Evolutionary conservation across 2,888 invertebrate species (phyloP).

Genomic region (Caenorhabditis panamensis): DNA sequence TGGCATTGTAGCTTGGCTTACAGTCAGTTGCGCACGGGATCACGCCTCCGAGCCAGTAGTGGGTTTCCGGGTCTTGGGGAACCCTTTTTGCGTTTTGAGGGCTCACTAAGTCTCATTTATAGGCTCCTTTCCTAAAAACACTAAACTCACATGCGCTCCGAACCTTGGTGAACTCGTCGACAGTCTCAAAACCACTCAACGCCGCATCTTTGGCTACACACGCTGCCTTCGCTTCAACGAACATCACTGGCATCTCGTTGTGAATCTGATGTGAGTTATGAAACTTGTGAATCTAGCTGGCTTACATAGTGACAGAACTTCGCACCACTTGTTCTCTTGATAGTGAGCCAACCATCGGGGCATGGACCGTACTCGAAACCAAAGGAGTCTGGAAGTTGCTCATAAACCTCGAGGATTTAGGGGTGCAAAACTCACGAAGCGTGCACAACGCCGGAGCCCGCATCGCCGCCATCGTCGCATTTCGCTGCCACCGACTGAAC

Average conservation of each 20-base stretch:
- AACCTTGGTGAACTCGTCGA: not conserved
- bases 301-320: constrained; percentile 26
- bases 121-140: too few relatives aligned
- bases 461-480: constrained; percentile 12
- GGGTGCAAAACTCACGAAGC: constrained; percentile 9
- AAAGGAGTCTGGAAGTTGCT: constrained; percentile 22
- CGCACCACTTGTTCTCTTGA: not conserved
- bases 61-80: not conserved
- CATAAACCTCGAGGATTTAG: not conserved
- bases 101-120: not conserved
- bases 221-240: not conserved
- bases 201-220: not conserved
- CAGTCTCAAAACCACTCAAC: constrained; percentile 6
- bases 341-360: not conserved
- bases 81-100: not conserved
- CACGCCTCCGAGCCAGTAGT: constrained; percentile 11
- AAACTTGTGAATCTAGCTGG: not conserved
- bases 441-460: constrained; percentile 26
- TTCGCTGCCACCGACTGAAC: constrained; percentile 2
- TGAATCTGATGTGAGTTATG: not conserved
- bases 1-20: not conserved
- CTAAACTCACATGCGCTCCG: too few relatives aligned
- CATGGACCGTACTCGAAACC: constrained; percentile 12
- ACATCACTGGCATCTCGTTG: not conserved
- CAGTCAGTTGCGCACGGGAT: constrained; percentile 14